A percentile compares a stretch with the other conserved stretches of the same genome.
Conservation (phyloP, 2,888 invertebrate genomes). For the Teleiodes luculella region DNA sequence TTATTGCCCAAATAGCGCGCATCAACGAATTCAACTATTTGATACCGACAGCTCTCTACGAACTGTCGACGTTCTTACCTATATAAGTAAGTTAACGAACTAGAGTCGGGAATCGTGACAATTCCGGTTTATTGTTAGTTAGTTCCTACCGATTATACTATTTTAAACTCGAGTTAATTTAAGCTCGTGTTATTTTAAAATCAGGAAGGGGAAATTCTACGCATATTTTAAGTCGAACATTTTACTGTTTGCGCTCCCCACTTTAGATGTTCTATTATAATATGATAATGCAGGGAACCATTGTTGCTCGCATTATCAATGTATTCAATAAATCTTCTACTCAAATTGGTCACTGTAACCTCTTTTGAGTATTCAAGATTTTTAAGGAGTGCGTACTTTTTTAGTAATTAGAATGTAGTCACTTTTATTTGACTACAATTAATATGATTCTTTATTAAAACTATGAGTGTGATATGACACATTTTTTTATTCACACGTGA, state of each 20-base stretch:
- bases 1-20: no score
- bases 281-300: slow-evolving; percentile 12
- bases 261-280: slow-evolving; percentile 16
- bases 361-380: background rate
- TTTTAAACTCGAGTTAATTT: slow-evolving; percentile 63
- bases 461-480: no score
- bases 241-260: slow-evolving; percentile 36
- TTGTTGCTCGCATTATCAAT: slow-evolving; percentile 9
- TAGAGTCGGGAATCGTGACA: slow-evolving; percentile 50
- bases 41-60: no score
- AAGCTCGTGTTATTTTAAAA: slow-evolving; percentile 64
- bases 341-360: background rate
- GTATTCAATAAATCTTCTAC: background rate
- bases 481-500: no score
- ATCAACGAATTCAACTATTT: no score
- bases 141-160: slow-evolving; percentile 63
- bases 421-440: no score
- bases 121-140: slow-evolving; percentile 66
- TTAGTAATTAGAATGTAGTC: no score
- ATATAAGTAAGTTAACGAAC: slow-evolving; percentile 18
- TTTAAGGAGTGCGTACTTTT: no score
- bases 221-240: slow-evolving; percentile 53
- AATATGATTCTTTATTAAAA: no score
- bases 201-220: slow-evolving; percentile 64
- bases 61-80: no score